These are phyloP conservation scores for Mycalesis mineus DNA, from an alignment of 2,888 invertebrate genomes.

Conservation along the genomic window DNA sequence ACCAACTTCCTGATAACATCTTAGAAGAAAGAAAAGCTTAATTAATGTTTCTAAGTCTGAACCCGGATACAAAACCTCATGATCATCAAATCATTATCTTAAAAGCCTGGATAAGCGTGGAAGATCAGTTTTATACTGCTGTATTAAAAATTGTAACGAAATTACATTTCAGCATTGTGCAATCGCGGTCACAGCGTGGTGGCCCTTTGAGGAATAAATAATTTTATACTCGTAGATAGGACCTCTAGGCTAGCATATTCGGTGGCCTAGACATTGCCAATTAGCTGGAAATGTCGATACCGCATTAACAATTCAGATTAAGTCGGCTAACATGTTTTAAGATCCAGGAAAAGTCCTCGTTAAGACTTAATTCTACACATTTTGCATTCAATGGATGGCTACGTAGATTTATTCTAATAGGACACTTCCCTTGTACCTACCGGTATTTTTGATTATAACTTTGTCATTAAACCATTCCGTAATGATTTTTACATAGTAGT, in stretches of 20 bases:
- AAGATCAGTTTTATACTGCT: no score
- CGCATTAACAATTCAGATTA: slow-evolving; percentile 69
- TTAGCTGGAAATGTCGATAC: slow-evolving; percentile 55
- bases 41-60: no score
- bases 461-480: background rate
- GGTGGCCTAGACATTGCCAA: slow-evolving; percentile 54
- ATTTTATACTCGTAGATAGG: slow-evolving; percentile 36
- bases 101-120: no score
- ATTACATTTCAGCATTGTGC: background rate
- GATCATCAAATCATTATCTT: no score
- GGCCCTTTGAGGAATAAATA: slow-evolving; percentile 50
- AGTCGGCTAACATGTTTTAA: slow-evolving; percentile 39
- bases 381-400: slow-evolving; percentile 9
- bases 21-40: no score
- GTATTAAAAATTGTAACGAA: no score
- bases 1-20: no score
- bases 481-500: background rate
- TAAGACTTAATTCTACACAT: slow-evolving; percentile 4
- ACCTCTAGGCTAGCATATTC: slow-evolving; percentile 27
- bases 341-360: slow-evolving; percentile 22
- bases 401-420: slow-evolving; percentile 1
- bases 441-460: slow-evolving; percentile 1
- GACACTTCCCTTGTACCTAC: background rate
- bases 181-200: background rate
- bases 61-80: no score